Conservation (phyloP, 2,888 invertebrate genomes). For the Eugnorisma glareosa region DNA sequence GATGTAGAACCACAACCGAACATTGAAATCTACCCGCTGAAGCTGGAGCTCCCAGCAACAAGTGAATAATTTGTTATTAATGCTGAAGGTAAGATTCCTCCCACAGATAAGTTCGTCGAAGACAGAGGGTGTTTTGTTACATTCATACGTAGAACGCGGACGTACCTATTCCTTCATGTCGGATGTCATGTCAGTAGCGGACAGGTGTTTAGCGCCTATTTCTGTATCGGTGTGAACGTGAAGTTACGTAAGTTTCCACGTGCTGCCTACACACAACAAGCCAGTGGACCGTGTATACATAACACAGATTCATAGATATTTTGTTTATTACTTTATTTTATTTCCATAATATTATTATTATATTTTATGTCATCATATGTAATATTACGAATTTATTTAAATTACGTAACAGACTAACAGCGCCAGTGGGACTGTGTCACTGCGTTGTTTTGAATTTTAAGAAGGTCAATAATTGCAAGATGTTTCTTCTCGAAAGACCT, state of each 20-base stretch:
- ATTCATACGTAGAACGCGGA: conserved; percentile 69
- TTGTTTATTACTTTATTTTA: conserved; percentile 33
- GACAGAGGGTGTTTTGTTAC: conserved; percentile 63
- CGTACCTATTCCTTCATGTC: conserved; percentile 68
- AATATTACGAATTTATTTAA: conserved; percentile 20
- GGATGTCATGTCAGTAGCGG: conserved; percentile 66
- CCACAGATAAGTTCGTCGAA: conserved; percentile 48
- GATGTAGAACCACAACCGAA: not conserved
- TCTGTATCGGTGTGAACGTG: conserved; percentile 68
- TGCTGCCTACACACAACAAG: conserved; percentile 65
- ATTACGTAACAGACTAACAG: conserved; percentile 7
- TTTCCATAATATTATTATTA: conserved; percentile 20
- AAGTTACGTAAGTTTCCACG: conserved; percentile 70
- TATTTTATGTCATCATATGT: not conserved
- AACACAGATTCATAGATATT: conserved; percentile 36
- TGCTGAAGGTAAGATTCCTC: conserved; percentile 5
- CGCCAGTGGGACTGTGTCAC: conserved; percentile 24
- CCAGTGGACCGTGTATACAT: conserved; percentile 58
- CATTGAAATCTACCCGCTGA: conserved; percentile 14
- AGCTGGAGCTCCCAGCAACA: conserved; percentile 3
- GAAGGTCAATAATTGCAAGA: conserved; percentile 13
- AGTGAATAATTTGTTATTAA: conserved; percentile 37
- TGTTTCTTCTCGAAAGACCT: not conserved
- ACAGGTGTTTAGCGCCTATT: conserved; percentile 78
- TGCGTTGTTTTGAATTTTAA: conserved; percentile 8